Evolutionary conservation across 2,113 vertebrate genomes (phyloP).

Genomic region (Illadopsis cleaveri): DNA sequence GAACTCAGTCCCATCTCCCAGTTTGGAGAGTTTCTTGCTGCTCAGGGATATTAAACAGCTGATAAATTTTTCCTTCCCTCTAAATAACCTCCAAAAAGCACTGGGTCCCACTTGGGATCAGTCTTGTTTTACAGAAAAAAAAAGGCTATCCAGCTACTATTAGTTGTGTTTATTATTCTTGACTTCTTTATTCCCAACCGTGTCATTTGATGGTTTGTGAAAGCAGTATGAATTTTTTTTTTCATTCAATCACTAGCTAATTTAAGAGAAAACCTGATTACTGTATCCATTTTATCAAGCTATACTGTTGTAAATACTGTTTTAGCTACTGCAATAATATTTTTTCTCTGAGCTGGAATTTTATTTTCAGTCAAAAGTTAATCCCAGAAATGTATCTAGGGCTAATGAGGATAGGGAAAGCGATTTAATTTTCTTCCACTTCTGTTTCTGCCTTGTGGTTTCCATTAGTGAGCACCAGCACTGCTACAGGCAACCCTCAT

Average conservation of each 20-base stretch:
- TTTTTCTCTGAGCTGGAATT: not conserved
- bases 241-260: slow-evolving; percentile 30
- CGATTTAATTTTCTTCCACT: not conserved
- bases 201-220: slow-evolving; percentile 21
- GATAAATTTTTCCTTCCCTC: not conserved
- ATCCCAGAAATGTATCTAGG: not conserved
- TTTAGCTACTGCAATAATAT: not conserved
- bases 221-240: not conserved
- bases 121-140: not conserved
- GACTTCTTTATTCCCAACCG: not conserved
- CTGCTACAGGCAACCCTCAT: accelerated
- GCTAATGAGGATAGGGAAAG: not conserved
- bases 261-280: slow-evolving; percentile 47
- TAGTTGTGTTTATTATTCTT: slow-evolving; percentile 2
- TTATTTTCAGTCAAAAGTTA: not conserved
- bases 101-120: not conserved
- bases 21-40: not conserved
- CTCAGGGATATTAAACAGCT: not conserved
- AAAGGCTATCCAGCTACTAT: not conserved
- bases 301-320: not conserved
- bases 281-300: not conserved
- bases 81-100: not conserved
- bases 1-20: not conserved
- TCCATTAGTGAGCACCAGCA: not conserved
- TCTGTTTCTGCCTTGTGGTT: not conserved